Evolutionary conservation across 2,888 invertebrate genomes (phyloP), one percentile per base, ranked within the genome.

Genomic region (Cephus pulcher): DNA sequence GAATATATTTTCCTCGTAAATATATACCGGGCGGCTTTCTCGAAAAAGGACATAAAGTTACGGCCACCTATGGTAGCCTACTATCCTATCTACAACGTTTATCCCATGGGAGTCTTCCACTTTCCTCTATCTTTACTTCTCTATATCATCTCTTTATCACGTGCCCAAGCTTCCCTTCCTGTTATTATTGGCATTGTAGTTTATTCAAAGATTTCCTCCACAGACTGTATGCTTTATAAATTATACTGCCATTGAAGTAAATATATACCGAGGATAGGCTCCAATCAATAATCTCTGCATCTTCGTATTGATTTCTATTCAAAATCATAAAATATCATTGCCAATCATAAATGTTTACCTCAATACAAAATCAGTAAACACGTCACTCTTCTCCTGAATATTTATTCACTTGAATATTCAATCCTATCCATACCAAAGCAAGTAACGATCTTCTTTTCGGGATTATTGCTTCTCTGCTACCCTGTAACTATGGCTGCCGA

Each of bases 31-130:
- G 71, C 56, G 73, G 68, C 56, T 77, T 77, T 77, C 76, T 73
- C 23, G 74, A 69, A 71, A 77, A 75, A 75, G 68, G 12, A 69
- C 69, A 77, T 75, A 77, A 77, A 77, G 69, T 77, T 77, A 75
- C 69, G 69, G 37, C 77, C 74, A 68, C 77, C 74, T 69, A 56
- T 33, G 12, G 11, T 12, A 30, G 37, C 30, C 30, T 30, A 23
- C 74, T n/a, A 12, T 74, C 74, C 74, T 30, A 56, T 56, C 56
- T 23, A 56, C 9, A 56, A 56, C 23, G 23, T 56, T 23, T 23
- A 6, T 56, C 30, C 74, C 23, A 12, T n/a, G 37, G 12, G n/a
- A 74, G 74, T 35, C 30, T 74, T 35, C 30, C 11, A 32, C 71
- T 37, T 34, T 34, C 11, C 74, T 34, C 30, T 34, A 74, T 34